Base-by-base conservation (phyloP, 2,797 vertebrate genomes). In the Gymnocypris eckloni region DNA sequence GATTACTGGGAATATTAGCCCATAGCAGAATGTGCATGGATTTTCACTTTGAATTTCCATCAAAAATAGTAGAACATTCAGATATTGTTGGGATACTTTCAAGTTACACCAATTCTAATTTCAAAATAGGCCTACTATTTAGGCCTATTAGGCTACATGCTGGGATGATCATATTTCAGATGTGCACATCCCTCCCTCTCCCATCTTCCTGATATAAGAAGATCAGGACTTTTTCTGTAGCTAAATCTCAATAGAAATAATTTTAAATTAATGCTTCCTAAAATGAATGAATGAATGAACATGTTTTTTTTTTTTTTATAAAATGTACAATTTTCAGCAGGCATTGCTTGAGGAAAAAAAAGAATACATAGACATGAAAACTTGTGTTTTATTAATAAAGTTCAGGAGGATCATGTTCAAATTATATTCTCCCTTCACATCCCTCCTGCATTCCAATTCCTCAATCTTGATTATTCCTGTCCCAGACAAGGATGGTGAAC, bases 131-230 rank as follows among this genome's bases (percentile, higher is more conserved):
- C 52, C 52, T 54, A 54, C 18, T 54, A 54, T 54, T 54, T 54
- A 54, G n/a, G n/a, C n/a, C n/a, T n/a, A n/a, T n/a, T n/a, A 1
- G 88, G 73, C 81, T 84, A 78, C 88, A 71, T 25, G 66, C 76
- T 84, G 88, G 88, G 87, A 90, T 87, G 86, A 88, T 90, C 87
- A 85, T 82, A 56, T 71, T 78, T 48, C 39, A 67, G 56, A 25
- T 52, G 11, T 69, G 41, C 41, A 39, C 18, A 25, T n/a, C 22
- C 41, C 28, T 25, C 28, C 16, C 12, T 83, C 72, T 70, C 75
- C 69, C 84, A 85, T 79, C 37, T 75, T 64, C 70, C 41, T 82
- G 8, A 25, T 45, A n/a, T 54, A 80, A 67, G 1, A 16, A 45
- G 39, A 71, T 13, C 39, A 43, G 43, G 41, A 45, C 41, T 48